Base-by-base conservation (phyloP, 1,140 invertebrate species). In the Anadara kagoshimensis region DNA sequence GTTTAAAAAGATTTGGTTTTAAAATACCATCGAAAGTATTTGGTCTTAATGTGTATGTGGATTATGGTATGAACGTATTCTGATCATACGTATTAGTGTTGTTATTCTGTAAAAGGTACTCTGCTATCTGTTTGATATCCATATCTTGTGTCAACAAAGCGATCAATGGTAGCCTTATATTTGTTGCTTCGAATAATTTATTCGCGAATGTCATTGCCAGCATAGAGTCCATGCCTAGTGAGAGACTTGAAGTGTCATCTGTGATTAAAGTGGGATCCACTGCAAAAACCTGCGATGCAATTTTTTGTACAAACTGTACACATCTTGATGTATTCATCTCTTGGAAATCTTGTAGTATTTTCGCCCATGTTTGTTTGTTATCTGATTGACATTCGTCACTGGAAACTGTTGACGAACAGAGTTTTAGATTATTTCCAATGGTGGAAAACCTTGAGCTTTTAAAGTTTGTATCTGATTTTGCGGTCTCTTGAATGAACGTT, bases 201-300 rank as follows among this genome's bases (percentile, higher is more conserved):
- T 69, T 53, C 8, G 57, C 54, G 49, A 69, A 69, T 24, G 66
- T 69, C 56, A 67, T 67, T 10, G 65, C 65, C 16, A 56, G n/a
- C 65, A 67, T 57, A 12, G 65, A 57, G 57, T 57, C 51, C n/a
- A 69, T 51, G 20, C 56, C 56, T 7, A 69, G 51, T 14, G 44
- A 5, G 11, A 36, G 43, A n/a, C 58, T 45, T 20, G 22, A 29
- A 29, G 66, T 69, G 7, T 57, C 44, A 41, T 53, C 57, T 22
- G 58, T 59, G 22, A 69, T 26, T 26, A 58, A n/a, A 14, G 54
- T 43, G 4, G 14, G 26, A 14, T 69, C 66, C 8, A 69, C 54
- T n/a, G 49, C 56, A 59, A 69, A n/a, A 69, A 11, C 58, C 66
- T 7, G 45, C 54, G 22, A 29, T 58, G 2, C 54, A 43, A 7